Evolutionary conservation across 2,113 vertebrate species (phyloP), one percentile per base, ranked within the genome.

Genomic region (Brachyistius frenatus): DNA sequence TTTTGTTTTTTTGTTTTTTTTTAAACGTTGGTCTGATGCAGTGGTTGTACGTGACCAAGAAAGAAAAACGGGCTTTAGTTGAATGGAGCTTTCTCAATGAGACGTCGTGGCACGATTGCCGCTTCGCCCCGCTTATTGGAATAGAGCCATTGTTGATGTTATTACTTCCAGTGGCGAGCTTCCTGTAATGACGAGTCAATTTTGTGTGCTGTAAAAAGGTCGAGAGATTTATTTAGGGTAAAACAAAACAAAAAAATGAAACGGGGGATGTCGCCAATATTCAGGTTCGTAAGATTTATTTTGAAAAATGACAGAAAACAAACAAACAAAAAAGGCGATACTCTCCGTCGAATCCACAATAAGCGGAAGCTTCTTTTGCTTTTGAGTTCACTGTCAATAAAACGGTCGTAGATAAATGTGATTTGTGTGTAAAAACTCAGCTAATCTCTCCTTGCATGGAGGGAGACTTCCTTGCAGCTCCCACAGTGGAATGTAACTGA

Each of bases 211-310:
- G 13, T 70, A n/a, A 15, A 54, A 35, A 54, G 56, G 6, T 7
- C 15, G 1, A 35, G 39, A 75, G 36, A 16, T 32, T 56, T 44
- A 55, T 41, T 9, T 62, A 8, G 49, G n/a, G 8, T 37, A 33
- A 33, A 41, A 68, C 46, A 60, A 70, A 60, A 70, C 35, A 14
- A 46, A n/a, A 46, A n/a, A n/a, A 16, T 15, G 5, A 52, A 13
- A 44, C 41, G 1, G 41, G 53, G 15, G 13, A 36, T 7, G 39
- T 30, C 15, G 2, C 30, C 23, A 5, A 41, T 23, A 41, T 10
- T 11, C 36, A 30, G 1, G 39, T 47, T 13, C 41, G 15, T 37
- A 33, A 23, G 15, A 41, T 47, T 37, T 41, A 23, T n/a, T n/a
- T 5, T 7, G 15, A 7, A 7, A 52, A 5, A 9, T 44, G 41